These are phyloP conservation scores for Aphelocoma californica DNA, from an alignment of 2,797 vertebrate genomes.

Conservation along the genomic window DNA sequence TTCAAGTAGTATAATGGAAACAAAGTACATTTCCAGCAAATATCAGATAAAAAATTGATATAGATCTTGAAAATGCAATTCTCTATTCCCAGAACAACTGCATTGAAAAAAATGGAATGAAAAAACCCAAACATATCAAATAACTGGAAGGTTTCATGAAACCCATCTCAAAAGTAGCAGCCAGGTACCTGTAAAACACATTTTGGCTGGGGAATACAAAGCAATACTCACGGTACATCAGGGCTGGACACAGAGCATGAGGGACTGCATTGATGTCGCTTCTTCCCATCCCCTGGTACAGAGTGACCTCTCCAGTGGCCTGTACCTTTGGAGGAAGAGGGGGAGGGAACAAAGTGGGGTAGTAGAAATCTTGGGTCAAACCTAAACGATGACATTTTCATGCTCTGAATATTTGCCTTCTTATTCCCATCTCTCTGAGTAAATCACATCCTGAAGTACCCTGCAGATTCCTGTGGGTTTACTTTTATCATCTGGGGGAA, in stretches of 20 bases:
- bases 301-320: neutral
- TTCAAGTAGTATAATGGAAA: neutral
- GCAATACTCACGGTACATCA: neutral
- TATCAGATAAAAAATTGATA: neutral
- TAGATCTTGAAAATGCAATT: neutral
- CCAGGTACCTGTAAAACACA: neutral
- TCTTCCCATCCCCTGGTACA: neutral
- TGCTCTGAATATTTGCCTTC: neutral
- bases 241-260: neutral
- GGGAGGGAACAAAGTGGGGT: neutral
- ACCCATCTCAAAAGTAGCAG: neutral
- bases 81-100: neutral
- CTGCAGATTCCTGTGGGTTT: neutral
- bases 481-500: neutral
- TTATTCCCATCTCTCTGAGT: neutral
- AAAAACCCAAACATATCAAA: neutral
- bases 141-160: neutral
- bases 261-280: neutral
- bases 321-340: neutral
- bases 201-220: neutral
- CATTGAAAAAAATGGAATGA: neutral
- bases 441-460: neutral
- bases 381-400: neutral
- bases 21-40: neutral
- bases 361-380: neutral